phyloP scores from a whole-genome alignment of 2,888 invertebrate species.

The Leptopilina syphax region DNA sequence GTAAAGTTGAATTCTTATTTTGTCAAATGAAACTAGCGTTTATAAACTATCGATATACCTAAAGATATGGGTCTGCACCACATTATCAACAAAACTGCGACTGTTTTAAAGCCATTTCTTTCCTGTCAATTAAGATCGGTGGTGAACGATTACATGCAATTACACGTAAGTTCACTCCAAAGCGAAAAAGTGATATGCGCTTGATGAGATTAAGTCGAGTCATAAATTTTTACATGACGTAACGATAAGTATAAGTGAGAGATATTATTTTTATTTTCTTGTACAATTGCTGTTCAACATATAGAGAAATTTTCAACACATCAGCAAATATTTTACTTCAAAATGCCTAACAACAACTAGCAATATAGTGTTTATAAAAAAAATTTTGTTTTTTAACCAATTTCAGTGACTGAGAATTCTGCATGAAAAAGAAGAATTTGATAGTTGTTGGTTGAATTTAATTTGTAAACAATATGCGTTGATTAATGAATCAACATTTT shows the following conservation, averaged over 20 bases:
- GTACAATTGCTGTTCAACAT: not conserved
- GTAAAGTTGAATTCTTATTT: not conserved
- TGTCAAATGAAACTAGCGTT: slow-evolving; percentile 13
- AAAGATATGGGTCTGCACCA: not conserved
- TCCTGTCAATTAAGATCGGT: slow-evolving; percentile 23
- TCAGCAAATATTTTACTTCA: not conserved
- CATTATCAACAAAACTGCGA: slow-evolving; percentile 6
- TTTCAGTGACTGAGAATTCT: no score
- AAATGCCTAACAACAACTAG: no score
- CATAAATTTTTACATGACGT: slow-evolving; percentile 32
- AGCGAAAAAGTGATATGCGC: slow-evolving; percentile 29
- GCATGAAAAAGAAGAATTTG: no score
- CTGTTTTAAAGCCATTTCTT: slow-evolving; percentile 20
- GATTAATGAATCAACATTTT: no score
- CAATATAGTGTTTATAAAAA: no score
- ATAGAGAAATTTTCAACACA: not conserved
- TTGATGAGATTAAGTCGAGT: slow-evolving; percentile 24
- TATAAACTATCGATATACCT: slow-evolving; percentile 1
- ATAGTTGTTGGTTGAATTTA: no score
- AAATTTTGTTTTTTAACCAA: no score
- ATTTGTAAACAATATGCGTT: no score
- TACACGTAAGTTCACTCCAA: slow-evolving; percentile 24
- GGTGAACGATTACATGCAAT: slow-evolving; percentile 21
- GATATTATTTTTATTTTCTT: not conserved
- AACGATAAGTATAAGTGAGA: slow-evolving; percentile 12